Conservation (phyloP, 2,113 vertebrate species). For the Sarotherodon lohbergeri region DNA sequence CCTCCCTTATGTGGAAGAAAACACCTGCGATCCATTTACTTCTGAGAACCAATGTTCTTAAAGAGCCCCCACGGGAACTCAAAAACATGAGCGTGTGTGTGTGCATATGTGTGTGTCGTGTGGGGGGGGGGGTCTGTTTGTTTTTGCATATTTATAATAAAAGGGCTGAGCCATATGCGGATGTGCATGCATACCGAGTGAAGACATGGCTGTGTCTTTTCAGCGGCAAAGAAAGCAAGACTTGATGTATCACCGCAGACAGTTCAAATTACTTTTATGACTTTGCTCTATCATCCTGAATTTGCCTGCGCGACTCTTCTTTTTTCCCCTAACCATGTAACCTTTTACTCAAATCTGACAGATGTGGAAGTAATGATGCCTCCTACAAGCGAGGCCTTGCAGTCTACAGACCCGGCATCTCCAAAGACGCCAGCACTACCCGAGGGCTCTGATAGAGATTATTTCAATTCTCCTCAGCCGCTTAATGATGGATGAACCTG, state of each 20-base stretch:
- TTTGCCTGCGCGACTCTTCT: slow-evolving; percentile 34
- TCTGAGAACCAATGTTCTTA: slow-evolving; percentile 40
- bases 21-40: slow-evolving; percentile 62
- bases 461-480: slow-evolving; percentile 64
- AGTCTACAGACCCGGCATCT: slow-evolving; percentile 33
- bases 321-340: slow-evolving; percentile 28
- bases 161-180: background rate
- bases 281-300: slow-evolving; percentile 55
- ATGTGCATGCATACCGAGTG: background rate
- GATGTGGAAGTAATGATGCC: slow-evolving; percentile 62
- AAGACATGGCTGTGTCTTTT: slow-evolving; percentile 7
- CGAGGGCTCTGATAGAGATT: slow-evolving; percentile 60
- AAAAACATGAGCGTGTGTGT: background rate
- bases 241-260: slow-evolving; percentile 30
- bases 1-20: slow-evolving; percentile 27
- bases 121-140: background rate
- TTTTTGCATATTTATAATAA: slow-evolving; percentile 41
- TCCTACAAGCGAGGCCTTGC: slow-evolving; percentile 42
- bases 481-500: slow-evolving; percentile 69
- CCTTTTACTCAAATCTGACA: slow-evolving; percentile 65
- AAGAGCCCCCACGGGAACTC: slow-evolving; percentile 40
- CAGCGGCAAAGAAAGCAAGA: background rate
- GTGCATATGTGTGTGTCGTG: background rate
- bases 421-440: slow-evolving; percentile 39
- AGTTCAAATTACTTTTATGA: slow-evolving; percentile 60